These are phyloP conservation scores for Cavia porcellus DNA, from an alignment of 2,113 vertebrate species.

Conservation along the genomic window DNA sequence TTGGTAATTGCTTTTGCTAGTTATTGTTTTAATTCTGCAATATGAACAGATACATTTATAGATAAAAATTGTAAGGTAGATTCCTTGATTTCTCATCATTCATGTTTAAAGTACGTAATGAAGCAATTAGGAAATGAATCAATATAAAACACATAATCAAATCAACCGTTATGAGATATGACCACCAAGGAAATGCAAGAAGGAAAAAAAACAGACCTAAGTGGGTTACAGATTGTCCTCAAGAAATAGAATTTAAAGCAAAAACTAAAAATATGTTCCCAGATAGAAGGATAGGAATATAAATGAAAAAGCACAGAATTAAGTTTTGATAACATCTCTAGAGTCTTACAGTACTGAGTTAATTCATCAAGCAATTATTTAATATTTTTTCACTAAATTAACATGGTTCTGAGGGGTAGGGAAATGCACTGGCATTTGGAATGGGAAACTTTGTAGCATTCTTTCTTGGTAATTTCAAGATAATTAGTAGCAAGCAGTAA, in stretches of 20 bases:
- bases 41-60: background rate
- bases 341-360: background rate
- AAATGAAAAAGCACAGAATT: background rate
- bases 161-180: background rate
- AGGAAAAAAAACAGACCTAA: background rate
- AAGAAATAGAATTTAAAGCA: background rate
- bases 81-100: background rate
- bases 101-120: background rate
- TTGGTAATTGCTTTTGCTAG: background rate
- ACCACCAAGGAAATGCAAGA: background rate
- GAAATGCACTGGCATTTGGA: background rate
- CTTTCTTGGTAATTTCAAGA: background rate
- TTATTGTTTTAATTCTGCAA: background rate
- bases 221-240: background rate
- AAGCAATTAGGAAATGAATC: background rate
- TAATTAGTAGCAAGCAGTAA: background rate
- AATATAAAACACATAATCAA: background rate
- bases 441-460: background rate
- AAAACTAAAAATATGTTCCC: constrained; percentile 23
- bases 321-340: background rate
- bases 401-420: background rate
- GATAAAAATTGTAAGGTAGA: background rate
- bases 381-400: background rate
- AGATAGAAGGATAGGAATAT: background rate
- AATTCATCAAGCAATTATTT: constrained; percentile 23